Evolutionary conservation across 2,113 vertebrate genomes (phyloP).

Genomic region (Garra rufa): DNA sequence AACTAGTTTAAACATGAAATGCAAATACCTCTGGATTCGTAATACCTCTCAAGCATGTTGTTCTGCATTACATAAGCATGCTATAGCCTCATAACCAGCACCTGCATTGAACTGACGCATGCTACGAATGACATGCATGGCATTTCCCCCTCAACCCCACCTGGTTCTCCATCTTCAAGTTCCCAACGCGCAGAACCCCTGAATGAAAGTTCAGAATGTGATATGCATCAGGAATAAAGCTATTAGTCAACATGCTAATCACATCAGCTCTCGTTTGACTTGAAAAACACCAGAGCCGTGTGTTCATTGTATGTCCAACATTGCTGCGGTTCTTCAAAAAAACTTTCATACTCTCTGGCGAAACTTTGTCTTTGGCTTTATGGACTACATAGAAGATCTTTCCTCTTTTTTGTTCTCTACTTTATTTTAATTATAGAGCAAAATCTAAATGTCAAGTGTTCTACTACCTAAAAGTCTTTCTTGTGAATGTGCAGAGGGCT

Average conservation of each 20-base stretch:
- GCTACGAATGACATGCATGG: constrained; percentile 40
- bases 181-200: not conserved
- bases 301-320: not conserved
- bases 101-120: constrained; percentile 27
- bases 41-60: not conserved
- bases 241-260: constrained; percentile 18
- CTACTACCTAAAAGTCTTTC: not conserved
- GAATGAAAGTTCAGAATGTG: not conserved
- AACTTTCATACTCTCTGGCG: not conserved
- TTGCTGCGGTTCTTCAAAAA: not conserved
- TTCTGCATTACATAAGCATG: constrained; percentile 31
- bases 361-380: not conserved
- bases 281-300: not conserved
- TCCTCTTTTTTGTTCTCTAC: not conserved
- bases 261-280: not conserved
- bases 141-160: constrained; percentile 18
- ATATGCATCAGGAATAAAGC: not conserved
- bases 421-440: not conserved
- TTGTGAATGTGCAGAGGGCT: not conserved
- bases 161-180: not conserved
- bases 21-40: constrained; percentile 6
- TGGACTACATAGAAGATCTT: not conserved
- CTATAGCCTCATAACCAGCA: constrained; percentile 27
- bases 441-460: not conserved
- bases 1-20: constrained; percentile 25